Evolutionary conservation across 2,888 invertebrate genomes (phyloP).

Genomic region (Xylota segnis): DNA sequence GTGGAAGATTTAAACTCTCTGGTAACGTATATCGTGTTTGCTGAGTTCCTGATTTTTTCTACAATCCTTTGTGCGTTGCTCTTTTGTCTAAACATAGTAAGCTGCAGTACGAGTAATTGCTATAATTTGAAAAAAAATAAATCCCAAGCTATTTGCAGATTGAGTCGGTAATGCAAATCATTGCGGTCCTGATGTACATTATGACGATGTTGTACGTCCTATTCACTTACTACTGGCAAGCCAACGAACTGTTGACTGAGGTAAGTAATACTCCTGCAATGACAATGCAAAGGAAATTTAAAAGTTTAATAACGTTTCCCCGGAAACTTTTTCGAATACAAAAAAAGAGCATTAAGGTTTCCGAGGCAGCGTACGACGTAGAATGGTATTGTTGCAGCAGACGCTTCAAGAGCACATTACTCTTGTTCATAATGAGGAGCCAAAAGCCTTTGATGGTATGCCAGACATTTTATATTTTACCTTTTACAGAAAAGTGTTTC

Average conservation of each 20-base stretch:
- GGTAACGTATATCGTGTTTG: slow-evolving; percentile 80
- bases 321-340: slow-evolving; percentile 34
- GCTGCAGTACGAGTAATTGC: slow-evolving; percentile 62
- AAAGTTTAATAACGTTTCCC: slow-evolving; percentile 32
- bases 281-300: slow-evolving; percentile 20
- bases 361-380: slow-evolving; percentile 81
- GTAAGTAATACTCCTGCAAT: slow-evolving; percentile 75
- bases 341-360: slow-evolving; percentile 80
- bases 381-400: slow-evolving; percentile 80
- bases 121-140: slow-evolving; percentile 16
- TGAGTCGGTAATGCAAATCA: slow-evolving; percentile 77
- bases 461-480: slow-evolving; percentile 2
- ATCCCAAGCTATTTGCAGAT: slow-evolving; percentile 64
- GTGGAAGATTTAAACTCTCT: slow-evolving; percentile 79
- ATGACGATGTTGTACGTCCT: slow-evolving; percentile 82
- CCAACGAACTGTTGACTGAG: slow-evolving; percentile 82
- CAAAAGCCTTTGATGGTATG: slow-evolving; percentile 81
- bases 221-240: slow-evolving; percentile 82
- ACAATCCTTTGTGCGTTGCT: slow-evolving; percentile 80
- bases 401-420: slow-evolving; percentile 79
- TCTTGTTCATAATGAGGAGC: slow-evolving; percentile 80
- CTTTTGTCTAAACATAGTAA: slow-evolving; percentile 81
- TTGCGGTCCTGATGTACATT: slow-evolving; percentile 81
- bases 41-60: slow-evolving; percentile 81
- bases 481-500: not conserved